Percentiles rank a stretch among this genome's conserved stretches.
Conservation (phyloP, 2,888 invertebrate genomes). For the Argyresthia goedartella region DNA sequence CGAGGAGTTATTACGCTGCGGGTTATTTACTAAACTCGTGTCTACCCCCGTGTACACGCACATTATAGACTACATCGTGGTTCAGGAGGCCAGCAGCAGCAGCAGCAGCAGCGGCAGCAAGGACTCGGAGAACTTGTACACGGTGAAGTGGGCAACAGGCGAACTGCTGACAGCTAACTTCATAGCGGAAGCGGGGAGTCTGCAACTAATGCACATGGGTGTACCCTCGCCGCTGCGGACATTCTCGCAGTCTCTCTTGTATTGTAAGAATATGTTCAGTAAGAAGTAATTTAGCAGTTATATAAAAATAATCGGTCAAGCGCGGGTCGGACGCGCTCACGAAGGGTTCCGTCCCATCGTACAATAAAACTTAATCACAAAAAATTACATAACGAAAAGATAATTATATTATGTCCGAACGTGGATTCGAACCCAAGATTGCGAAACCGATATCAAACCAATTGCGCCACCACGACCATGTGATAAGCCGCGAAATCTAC, state of each 20-base stretch:
- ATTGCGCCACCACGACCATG: too few relatives aligned
- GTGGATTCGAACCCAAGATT: too few relatives aligned
- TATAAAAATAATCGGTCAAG: not conserved
- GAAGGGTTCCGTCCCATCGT: too few relatives aligned
- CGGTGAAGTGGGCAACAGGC: constrained; percentile 34
- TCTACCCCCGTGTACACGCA: constrained; percentile 38
- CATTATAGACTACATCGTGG: constrained; percentile 38
- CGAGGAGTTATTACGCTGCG: constrained; percentile 42
- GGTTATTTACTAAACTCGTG: constrained; percentile 45
- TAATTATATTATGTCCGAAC: too few relatives aligned
- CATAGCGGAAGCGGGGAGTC: constrained; percentile 50
- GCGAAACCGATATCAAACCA: too few relatives aligned
- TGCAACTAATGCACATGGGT: constrained; percentile 34
- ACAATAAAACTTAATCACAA: too few relatives aligned
- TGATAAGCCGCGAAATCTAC: too few relatives aligned
- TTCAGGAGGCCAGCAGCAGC: constrained; percentile 14
- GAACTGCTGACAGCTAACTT: constrained; percentile 36
- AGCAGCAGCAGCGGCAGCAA: constrained; percentile 7
- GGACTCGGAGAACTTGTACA: constrained; percentile 23
- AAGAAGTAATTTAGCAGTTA: constrained; percentile 13
- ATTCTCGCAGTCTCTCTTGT: constrained; percentile 44
- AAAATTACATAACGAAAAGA: too few relatives aligned
- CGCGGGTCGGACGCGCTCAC: too few relatives aligned
- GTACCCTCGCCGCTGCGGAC: constrained; percentile 42
- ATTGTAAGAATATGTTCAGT: constrained; percentile 29